These are phyloP conservation scores for Peromyscus nudipes DNA, from an alignment of 2,797 vertebrate species.

Conservation along the genomic window DNA sequence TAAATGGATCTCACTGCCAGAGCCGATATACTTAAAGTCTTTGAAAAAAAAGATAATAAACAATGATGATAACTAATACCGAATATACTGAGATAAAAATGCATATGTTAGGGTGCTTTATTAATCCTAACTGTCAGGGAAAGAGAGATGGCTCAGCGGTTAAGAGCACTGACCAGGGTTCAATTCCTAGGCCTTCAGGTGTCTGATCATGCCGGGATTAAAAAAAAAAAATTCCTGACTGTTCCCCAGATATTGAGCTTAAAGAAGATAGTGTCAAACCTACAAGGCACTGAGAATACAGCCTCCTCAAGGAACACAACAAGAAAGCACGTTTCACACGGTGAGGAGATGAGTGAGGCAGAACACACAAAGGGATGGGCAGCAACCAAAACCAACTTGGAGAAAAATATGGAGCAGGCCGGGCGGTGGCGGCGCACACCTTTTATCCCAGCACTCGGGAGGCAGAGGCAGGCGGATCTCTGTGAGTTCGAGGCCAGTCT, in stretches of 20 bases:
- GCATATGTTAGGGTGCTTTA: background rate
- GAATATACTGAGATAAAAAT: slow-evolving; percentile 10
- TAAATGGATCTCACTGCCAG: background rate
- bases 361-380: background rate
- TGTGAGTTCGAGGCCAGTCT: too few species aligned
- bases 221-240: background rate
- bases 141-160: too few species aligned
- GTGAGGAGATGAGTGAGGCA: background rate
- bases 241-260: background rate
- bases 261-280: background rate
- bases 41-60: background rate
- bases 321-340: background rate
- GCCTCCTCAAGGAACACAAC: background rate
- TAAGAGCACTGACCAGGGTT: too few species aligned
- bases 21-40: background rate
- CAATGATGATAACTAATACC: background rate
- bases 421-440: fast-evolving
- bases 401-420: background rate
- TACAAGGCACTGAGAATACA: background rate
- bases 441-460: too few species aligned
- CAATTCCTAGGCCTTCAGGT: too few species aligned
- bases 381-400: background rate
- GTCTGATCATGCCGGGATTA: too few species aligned
- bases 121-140: background rate
- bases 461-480: too few species aligned